Evolutionary conservation across 1,140 invertebrate species (phyloP), one percentile per base, ranked within the genome.

Genomic region (Eriosoma lanigerum): DNA sequence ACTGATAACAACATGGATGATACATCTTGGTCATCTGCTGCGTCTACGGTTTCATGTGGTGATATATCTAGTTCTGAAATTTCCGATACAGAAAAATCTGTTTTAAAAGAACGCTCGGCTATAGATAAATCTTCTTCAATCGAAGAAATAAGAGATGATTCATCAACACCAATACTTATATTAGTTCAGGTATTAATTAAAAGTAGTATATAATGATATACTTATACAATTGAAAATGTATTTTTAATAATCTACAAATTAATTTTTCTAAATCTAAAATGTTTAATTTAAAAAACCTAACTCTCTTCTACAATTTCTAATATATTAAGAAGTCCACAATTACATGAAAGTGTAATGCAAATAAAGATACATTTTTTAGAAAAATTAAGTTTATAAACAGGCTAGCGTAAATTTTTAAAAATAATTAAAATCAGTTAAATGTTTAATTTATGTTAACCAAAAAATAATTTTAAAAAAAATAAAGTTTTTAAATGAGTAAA

Each of bases 81-180:
- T 46, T 78, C 75, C n/a, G 75, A 78, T n/a, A 19, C 21, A 4
- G 56, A 78, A 52, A 50, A 52, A 12, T n/a, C 75, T 10, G 19
- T 72, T 72, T 26, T 68, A 17, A 68, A 48, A 26, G 66, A 68
- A 21, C 8, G 26, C 12, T 56, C 26, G 19, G 1, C 56, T 15
- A 3, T 17, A 24, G 26, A 72, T 19, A 72, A 68, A 72, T 21
- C 19, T 29, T 12, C 12, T 10, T 17, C 4, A 17, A 62, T 19
- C 12, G 56, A 78, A 26, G 38, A 48, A 24, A 62, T 29, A 0
- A 2, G 15, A 19, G 32, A 32, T 0, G 44, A 26, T 48, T 19
- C 44, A 12, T n/a, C 15, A 24, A 24, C 54, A 48, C 56, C 75
- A 26, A 62, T 76, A 78, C 75, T 46, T 19, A 50, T 70, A 70